These are phyloP conservation scores for Spodoptera exigua DNA, from an alignment of 2,888 invertebrate genomes.

Conservation along the genomic window DNA sequence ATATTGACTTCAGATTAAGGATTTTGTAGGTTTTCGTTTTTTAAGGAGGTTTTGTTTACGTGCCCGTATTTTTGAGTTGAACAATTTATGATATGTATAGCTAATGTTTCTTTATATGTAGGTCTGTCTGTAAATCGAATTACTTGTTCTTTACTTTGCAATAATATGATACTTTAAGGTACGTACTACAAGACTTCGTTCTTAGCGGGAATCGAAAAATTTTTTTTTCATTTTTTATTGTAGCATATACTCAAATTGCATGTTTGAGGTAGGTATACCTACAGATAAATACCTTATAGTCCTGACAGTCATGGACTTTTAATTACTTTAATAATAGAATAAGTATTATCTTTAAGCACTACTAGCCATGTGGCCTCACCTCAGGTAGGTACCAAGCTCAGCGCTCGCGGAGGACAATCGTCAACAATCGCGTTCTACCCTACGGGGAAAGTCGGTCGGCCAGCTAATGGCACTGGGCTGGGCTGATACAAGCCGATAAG, in stretches of 20 bases:
- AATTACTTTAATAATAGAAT: neutral
- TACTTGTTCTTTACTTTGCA: no score
- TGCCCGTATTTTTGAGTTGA: neutral
- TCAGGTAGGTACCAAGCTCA: conserved; percentile 49
- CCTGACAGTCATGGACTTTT: no score
- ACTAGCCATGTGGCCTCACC: conserved; percentile 42
- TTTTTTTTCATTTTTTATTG: no score
- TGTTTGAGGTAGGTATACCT: no score
- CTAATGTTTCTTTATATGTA: no score
- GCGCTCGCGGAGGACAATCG: conserved; percentile 69
- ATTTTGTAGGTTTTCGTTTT: conserved; percentile 27
- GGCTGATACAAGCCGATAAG: conserved; percentile 79
- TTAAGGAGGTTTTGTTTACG: neutral
- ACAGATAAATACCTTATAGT: no score
- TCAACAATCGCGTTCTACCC: conserved; percentile 71
- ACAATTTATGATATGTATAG: no score
- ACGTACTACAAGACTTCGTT: no score
- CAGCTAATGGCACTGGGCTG: conserved; percentile 75
- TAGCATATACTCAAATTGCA: no score
- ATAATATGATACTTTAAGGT: no score
- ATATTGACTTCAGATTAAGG: conserved; percentile 32
- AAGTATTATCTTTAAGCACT: conserved; percentile 3
- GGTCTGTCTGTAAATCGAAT: no score
- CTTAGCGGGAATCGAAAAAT: no score
- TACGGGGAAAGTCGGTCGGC: conserved; percentile 84